phyloP scores from a whole-genome alignment of 2,113 vertebrate species.

The Merops nubicus region DNA sequence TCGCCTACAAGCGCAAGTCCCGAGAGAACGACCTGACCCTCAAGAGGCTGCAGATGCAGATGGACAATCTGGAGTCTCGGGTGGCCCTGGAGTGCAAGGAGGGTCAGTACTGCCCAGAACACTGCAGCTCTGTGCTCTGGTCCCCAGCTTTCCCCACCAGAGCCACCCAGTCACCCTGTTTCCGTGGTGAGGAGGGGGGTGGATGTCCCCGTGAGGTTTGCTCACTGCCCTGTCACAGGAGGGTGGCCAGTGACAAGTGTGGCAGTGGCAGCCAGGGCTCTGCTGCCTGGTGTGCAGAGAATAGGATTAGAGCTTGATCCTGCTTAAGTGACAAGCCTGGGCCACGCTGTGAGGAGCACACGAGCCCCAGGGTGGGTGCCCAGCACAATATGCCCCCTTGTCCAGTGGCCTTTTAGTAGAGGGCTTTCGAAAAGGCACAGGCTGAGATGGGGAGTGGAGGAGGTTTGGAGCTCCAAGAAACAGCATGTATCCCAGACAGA shows the following conservation, averaged over 20 bases:
- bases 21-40: conserved; percentile 96
- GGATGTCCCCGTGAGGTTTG: accelerated
- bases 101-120: conserved; percentile 67
- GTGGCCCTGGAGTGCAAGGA: conserved; percentile 98
- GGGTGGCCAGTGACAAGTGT: not conserved
- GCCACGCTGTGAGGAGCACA: accelerated
- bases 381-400: not conserved
- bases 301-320: conserved; percentile 25
- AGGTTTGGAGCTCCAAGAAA: not conserved
- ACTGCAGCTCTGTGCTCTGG: accelerated
- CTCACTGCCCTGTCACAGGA: not conserved
- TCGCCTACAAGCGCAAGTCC: conserved; percentile 98
- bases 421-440: not conserved
- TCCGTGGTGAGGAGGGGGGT: accelerated
- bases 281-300: not conserved
- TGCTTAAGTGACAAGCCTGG: not conserved
- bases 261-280: not conserved
- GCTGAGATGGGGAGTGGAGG: not conserved
- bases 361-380: not conserved
- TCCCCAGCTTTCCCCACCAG: not conserved
- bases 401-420: not conserved
- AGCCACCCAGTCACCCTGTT: not conserved
- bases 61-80: conserved; percentile 98
- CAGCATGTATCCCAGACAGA: not conserved
- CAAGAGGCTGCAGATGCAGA: conserved; percentile 98